Percentiles rank a stretch among this genome's conserved stretches.
Evolutionary conservation across 2,797 vertebrate genomes (phyloP).

Genomic region (Cichlasoma orientale): DNA sequence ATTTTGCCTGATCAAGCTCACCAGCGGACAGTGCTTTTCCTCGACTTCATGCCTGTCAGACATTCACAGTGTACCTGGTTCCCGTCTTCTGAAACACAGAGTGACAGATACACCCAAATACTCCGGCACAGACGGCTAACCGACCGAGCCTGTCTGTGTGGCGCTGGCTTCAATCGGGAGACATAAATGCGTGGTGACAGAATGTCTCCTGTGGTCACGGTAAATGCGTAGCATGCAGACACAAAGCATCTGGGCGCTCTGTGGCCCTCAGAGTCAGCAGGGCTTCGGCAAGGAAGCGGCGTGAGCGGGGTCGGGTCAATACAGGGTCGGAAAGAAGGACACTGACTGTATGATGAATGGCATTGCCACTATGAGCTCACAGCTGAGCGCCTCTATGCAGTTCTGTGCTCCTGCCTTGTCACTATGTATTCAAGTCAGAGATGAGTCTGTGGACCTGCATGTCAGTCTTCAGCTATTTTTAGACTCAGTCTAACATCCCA

Average conservation of each 20-base stretch:
- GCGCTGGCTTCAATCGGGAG: conserved; percentile 41
- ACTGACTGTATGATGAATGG: conserved; percentile 44
- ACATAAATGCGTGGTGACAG: conserved; percentile 61
- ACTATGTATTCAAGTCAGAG: conserved; percentile 31
- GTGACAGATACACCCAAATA: conserved; percentile 1
- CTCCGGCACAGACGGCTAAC: background rate
- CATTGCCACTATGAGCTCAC: conserved; percentile 51
- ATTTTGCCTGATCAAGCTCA: background rate
- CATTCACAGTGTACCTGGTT: conserved; percentile 11
- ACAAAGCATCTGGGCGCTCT: conserved; percentile 53
- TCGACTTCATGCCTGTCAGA: conserved; percentile 13
- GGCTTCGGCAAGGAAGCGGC: conserved; percentile 30
- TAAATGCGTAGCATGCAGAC: conserved; percentile 61
- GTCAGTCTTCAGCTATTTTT: conserved; percentile 37
- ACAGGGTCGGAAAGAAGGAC: conserved; percentile 42
- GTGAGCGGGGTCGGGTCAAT: conserved; percentile 43
- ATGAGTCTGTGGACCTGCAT: conserved; percentile 13
- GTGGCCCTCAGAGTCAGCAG: conserved; percentile 39
- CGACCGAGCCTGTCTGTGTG: conserved; percentile 25
- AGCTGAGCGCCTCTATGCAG: conserved; percentile 18
- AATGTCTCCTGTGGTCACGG: conserved; percentile 44
- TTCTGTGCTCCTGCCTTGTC: conserved; percentile 22
- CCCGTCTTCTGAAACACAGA: conserved; percentile 6
- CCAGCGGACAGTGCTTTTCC: background rate
- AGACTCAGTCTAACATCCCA: conserved; percentile 10